phyloP scores from a whole-genome alignment of 2,888 invertebrate species.

The Caenorhabditis doughertyi region DNA sequence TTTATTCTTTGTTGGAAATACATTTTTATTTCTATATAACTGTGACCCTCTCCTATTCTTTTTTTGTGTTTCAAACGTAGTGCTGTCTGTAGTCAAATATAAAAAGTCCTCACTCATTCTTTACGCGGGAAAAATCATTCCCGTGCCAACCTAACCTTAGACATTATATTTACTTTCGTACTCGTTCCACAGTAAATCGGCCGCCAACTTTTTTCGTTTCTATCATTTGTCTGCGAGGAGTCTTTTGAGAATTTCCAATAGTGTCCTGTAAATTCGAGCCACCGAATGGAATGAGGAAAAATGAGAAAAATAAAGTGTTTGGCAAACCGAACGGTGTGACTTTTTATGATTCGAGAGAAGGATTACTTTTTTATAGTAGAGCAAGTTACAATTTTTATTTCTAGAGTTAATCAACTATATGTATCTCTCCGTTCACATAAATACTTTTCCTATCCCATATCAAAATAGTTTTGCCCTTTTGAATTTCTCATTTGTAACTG shows the following conservation, averaged over 20 bases:
- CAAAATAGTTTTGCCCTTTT: not conserved
- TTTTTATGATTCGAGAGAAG: slow-evolving; percentile 12
- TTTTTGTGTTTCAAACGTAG: slow-evolving; percentile 51
- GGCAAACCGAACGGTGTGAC: slow-evolving; percentile 39
- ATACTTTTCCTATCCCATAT: not conserved
- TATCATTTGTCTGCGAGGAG: slow-evolving; percentile 19
- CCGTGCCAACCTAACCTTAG: slow-evolving; percentile 61
- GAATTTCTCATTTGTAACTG: slow-evolving; percentile 14
- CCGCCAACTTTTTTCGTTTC: slow-evolving; percentile 24
- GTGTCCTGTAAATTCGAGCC: not conserved
- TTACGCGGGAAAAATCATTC: slow-evolving; percentile 29
- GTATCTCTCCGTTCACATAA: too few relatives aligned
- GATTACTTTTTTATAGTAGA: not conserved
- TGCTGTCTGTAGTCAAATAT: slow-evolving; percentile 57
- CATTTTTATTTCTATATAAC: slow-evolving; percentile 19
- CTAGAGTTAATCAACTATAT: too few relatives aligned
- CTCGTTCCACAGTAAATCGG: slow-evolving; percentile 45
- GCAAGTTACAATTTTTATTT: too few relatives aligned
- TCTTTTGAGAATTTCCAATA: slow-evolving; percentile 11
- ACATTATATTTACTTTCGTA: slow-evolving; percentile 55
- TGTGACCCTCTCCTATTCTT: slow-evolving; percentile 31
- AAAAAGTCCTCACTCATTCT: slow-evolving; percentile 2
- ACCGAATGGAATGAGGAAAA: slow-evolving; percentile 22
- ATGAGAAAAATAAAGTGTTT: slow-evolving; percentile 29
- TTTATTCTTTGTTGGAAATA: not conserved